Evolutionary conservation across 2,113 vertebrate genomes (phyloP).

Genomic region (Chionis minor): DNA sequence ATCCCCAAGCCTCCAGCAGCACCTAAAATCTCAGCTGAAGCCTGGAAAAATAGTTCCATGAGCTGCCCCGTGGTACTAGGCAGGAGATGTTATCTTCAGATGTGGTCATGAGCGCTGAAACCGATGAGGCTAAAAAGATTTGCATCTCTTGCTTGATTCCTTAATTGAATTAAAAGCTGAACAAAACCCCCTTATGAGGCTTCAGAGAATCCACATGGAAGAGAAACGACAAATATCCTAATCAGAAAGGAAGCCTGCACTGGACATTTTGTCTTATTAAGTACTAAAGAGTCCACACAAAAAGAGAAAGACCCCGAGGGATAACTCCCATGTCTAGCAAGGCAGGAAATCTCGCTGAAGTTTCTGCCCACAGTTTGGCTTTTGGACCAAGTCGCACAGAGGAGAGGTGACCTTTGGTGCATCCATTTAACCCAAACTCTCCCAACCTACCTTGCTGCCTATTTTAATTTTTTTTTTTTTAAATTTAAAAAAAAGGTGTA

Average conservation of each 20-base stretch:
- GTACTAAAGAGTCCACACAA: background rate
- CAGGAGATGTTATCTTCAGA: background rate
- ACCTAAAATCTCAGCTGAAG: background rate
- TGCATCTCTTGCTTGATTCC: constrained; percentile 23
- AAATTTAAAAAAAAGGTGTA: background rate
- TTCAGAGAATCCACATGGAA: background rate
- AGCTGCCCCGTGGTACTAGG: background rate
- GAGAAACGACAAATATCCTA: background rate
- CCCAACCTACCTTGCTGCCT: background rate
- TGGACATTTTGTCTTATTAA: background rate
- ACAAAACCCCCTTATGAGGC: background rate
- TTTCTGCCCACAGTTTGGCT: background rate
- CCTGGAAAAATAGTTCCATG: background rate
- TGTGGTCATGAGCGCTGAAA: background rate
- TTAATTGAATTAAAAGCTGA: constrained; percentile 44
- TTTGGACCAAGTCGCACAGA: fast-evolving
- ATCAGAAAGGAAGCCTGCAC: background rate
- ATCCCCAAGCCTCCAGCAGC: background rate
- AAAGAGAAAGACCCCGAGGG: background rate
- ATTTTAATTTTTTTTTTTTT: background rate
- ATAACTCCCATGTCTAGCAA: background rate
- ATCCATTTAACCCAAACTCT: background rate
- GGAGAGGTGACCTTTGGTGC: background rate
- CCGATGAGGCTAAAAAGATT: constrained; percentile 26
- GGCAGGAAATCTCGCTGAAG: background rate